Conservation (phyloP, 2,888 invertebrate species). For the Bombylius major region DNA sequence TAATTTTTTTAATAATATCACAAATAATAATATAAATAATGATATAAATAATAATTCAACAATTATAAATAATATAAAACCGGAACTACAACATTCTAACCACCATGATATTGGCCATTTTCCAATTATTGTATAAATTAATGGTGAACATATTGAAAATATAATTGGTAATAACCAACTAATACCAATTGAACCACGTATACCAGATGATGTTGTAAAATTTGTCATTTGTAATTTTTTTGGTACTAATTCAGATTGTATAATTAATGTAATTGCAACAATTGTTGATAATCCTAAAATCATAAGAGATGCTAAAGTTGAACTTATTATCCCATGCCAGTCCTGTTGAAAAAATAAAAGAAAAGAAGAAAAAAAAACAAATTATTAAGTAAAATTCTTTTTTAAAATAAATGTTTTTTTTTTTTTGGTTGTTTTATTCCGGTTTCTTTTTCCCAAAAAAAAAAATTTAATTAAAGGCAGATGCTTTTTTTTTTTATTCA, state of each 20-base stretch:
- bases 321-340: conserved; percentile 46
- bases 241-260: conserved; percentile 35
- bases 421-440: not conserved
- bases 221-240: conserved; percentile 26
- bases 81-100: conserved; percentile 44
- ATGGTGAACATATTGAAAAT: conserved; percentile 33
- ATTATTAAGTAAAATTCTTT: no score
- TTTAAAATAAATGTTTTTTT: no score
- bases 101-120: conserved; percentile 47
- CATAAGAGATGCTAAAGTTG: conserved; percentile 48
- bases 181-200: conserved; percentile 35
- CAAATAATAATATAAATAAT: conserved; percentile 54
- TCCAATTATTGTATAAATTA: conserved; percentile 36
- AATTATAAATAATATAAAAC: conserved; percentile 52
- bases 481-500: no score
- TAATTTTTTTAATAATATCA: conserved; percentile 50
- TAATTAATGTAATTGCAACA: conserved; percentile 34
- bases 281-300: conserved; percentile 51
- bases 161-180: conserved; percentile 35
- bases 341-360: conserved; percentile 37
- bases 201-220: conserved; percentile 27
- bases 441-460: not conserved
- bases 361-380: not conserved
- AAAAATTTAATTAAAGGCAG: no score
- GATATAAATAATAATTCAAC: conserved; percentile 54